Evolutionary conservation across 35 echinoderm and acorn worm genomes (phyloP), one percentile per base, ranked within the genome.

Genomic region (Diadema setosum): DNA sequence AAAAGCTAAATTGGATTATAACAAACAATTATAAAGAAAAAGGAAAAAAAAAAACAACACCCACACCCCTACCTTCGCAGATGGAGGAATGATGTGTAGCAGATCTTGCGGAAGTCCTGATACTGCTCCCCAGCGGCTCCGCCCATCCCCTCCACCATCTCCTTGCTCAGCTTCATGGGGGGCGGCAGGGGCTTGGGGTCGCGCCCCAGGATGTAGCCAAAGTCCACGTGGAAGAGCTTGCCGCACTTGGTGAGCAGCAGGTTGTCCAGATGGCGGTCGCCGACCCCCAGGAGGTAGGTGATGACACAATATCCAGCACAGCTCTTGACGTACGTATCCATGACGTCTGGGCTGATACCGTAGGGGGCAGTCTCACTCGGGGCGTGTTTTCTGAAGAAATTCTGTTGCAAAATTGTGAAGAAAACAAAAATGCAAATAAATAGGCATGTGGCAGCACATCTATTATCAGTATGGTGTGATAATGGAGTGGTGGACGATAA

Each of bases 91-190:
- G 96, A 85, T 41, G 96, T 99, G 44, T 94, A 98, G 58, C 96
- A 99, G 75, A 94, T 86, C 41, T 90, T 99, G 36, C 87, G 82
- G 37, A 99, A 98, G 16, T 99, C 96, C 49, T 99, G 96, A 80
- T 92, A 99, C 58, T 92, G 96, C 74, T 99, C 92, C 70, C 96
- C 93, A 45, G 86, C 63, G 5, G 93, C 90, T 37, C 96, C 96
- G 12, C 96, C 96, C 96, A 99, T 99, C 14, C 92, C 96, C 73
- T 99, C 96, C 81, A 99, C 81, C 96, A 99, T 94, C 59, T 99
- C 96, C 45, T 99, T 99, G 52, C 93, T 99, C 37, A 99, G 87
- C 61, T 99, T 99, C 96, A 99, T 99, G 17, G 96, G 96, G 25
- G 96, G 96, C 4, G 96, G 96, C 20, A 99, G 74, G 6, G 92